Conservation (phyloP, 1,140 invertebrate genomes). For the Euwallacea fornicatus region DNA sequence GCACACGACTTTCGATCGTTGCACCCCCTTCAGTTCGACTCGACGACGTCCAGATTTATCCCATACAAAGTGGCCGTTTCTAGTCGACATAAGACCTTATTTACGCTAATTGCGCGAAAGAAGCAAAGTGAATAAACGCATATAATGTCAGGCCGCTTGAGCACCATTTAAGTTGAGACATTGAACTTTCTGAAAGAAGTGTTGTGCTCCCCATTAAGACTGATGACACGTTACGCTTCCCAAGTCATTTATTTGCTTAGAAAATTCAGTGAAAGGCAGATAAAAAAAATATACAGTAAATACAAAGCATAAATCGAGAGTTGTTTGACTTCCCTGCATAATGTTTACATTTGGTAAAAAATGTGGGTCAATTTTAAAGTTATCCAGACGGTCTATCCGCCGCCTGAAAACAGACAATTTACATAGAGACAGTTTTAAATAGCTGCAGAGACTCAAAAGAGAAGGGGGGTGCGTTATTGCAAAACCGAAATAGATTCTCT, state of each 20-base stretch:
- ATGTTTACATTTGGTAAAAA: slow-evolving; percentile 16
- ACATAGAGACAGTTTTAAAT: no score
- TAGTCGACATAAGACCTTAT: not conserved
- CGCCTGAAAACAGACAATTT: no score
- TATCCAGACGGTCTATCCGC: not conserved
- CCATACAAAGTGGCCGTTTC: not conserved
- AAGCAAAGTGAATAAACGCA: not conserved
- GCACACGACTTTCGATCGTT: no score
- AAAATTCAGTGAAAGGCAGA: not conserved
- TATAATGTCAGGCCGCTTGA: not conserved
- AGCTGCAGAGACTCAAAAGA: no score
- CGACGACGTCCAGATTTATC: not conserved
- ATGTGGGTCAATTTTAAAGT: slow-evolving; percentile 15
- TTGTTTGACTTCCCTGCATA: slow-evolving; percentile 12
- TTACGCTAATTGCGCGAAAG: slow-evolving; percentile 1
- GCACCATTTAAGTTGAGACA: not conserved
- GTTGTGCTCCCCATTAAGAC: no score
- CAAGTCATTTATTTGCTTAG: no score
- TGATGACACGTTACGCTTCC: no score
- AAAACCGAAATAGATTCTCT: slow-evolving; percentile 15
- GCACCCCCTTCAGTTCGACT: not conserved
- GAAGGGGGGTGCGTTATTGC: not conserved
- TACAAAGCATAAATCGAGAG: not conserved
- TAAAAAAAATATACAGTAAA: not conserved
- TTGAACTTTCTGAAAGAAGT: not conserved